Base-by-base conservation (phyloP, 2,797 vertebrate genomes). In the Amblyraja radiata region DNA sequence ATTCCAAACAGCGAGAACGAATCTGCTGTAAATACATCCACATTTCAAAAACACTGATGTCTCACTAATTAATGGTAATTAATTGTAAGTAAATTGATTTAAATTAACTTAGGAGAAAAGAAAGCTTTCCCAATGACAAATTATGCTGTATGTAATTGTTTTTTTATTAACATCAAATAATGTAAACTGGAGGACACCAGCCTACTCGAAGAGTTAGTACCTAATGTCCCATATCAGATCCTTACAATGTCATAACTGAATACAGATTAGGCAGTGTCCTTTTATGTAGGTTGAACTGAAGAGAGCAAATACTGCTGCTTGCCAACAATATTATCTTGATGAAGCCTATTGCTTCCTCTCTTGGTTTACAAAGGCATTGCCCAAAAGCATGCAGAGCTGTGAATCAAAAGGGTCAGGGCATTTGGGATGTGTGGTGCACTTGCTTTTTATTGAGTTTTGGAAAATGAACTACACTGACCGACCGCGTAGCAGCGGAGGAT, bases 81-180 rank as follows among this genome's bases (percentile, higher is more conserved):
- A 92, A 92, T 97, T 96, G 97, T 98, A 99, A 99, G 99, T 98
- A 99, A 98, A 99, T 99, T 98, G 97, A 99, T 99, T 98, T 98
- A 98, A 99, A 98, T 98, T 97, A 98, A 97, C 97, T 96, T 96
- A 96, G 96, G 97, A 76, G 90, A 73, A 96, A 97, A 97, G 97
- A 97, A 93, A 95, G 96, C 96, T 96, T 96, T 99, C 99, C 99
- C 98, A 98, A 99, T 99, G 99, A 99, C 99, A 99, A 99, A 99
- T 98, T 98, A 98, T 98, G 98, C 98, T 98, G 98, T 98, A 97
- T 99, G 98, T 99, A 98, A 99, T 99, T 99, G 99, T 99, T 99
- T 96, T 98, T 98, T 98, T 98, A 99, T 99, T 99, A 99, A 99
- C 99, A 99, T 99, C 99, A 99, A 99, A 98, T 99, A 99, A 99